Evolutionary conservation across 1,140 invertebrate genomes (phyloP), one percentile per base, ranked within the genome.

Genomic region (Diplogasteroides magnus): DNA sequence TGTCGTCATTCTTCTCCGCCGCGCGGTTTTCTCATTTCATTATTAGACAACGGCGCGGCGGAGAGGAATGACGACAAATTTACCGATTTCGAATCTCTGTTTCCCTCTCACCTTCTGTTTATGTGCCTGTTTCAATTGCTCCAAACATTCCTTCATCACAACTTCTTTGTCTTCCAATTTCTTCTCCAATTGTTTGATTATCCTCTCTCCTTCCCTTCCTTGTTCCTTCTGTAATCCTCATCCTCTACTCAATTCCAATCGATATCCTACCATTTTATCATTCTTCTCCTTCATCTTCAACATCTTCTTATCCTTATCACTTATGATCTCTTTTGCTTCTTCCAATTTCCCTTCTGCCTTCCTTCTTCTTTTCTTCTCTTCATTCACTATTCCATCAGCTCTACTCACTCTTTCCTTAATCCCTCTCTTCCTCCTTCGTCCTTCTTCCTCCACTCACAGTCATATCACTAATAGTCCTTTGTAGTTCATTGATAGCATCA

Each of bases 81-180:
- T n/a, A n/a, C n/a, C n/a, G n/a, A n/a, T n/a, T n/a, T n/a, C n/a
- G n/a, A n/a, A n/a, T n/a, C n/a, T n/a, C n/a, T n/a, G n/a, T n/a
- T 80, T 58, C 64, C 80, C 76, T 23, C 55, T 71, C 23, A 79
- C 61, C 29, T 64, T 32, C n/a, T 66, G 61, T 68, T 80, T 79
- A 29, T 79, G 77, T 23, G 66, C 68, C 27, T 75, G 65, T 37
- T 77, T 79, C 58, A 79, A 59, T 58, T 79, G 78, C 56, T 67
- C 59, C 26, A 79, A 62, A 64, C 77, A 79, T 29, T 73, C 71
- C n/a, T 81, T 73, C 77, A 79, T 79, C 56, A 81, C 68, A 2
- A 69, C 76, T n/a, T 69, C 69, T 67, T 79, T 79, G 26, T 79
- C 78, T 55, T 79, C 77, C 27, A 80, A 64, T 60, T 76, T 77